Base-by-base conservation (phyloP, 2,888 invertebrate genomes). In the Brassicogethes aeneus region DNA sequence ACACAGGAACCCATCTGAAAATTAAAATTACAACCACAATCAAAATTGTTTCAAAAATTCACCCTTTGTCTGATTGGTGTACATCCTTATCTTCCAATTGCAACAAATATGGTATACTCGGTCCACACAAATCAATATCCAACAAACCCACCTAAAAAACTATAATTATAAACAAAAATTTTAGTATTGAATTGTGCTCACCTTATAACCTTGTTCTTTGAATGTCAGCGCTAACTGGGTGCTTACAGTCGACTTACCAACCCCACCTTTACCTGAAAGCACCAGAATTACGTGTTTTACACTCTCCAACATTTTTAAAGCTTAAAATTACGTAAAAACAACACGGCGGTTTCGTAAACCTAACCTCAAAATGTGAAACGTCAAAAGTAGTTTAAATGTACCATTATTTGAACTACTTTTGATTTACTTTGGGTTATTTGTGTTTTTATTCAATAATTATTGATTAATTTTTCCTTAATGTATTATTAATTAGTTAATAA, bases 191-290 rank as follows among this genome's bases (percentile, higher is more conserved):
- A 14, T 8, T 15, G 16, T 34, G 17, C 23, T 17, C 16, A 91
- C 93, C 77, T 90, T 87, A 65, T 77, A 80, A 49, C 86, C 85
- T 59, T 72, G 74, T 70, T 87, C 79, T 65, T 81, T 81, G 8
- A 99, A 71, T 14, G 89, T 83, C 53, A 94, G 71, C 1, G 96
- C 93, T 44, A 99, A 66, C 64, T 95, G 94, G 2, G 91, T 87
- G 64, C 94, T 90, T 8, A 99, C 84, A 43, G 96, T 96, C 14
- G 95, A 96, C 73, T 99, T 99, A 10, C 99, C 99, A 16, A 99
- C 99, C 31, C 99, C 99, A 15, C 99, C 99, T 76, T 99, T 99
- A 1, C 99, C 99, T 1, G 96, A 96, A 37, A 99, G 73, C n/a
- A 99, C 81, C 52, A 99, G 72, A 57, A 99, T 80, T 32, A 91